phyloP scores from a whole-genome alignment of 2,113 vertebrate genomes.

The Desmodus rotundus region DNA sequence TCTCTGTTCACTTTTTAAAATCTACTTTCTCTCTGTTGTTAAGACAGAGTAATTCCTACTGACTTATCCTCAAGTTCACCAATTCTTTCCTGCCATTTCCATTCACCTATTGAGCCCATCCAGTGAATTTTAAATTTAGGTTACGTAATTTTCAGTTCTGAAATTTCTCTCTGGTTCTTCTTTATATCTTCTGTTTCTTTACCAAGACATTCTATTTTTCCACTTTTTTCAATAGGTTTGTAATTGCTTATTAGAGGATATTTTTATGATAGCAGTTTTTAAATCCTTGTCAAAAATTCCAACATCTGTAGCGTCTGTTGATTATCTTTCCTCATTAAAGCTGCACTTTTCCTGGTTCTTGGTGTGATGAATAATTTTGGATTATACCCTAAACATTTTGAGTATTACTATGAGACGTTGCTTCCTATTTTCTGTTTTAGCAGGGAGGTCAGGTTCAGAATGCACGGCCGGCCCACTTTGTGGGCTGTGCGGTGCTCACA shows the following conservation, averaged over 20 bases:
- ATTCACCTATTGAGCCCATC: not conserved
- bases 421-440: not conserved
- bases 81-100: not conserved
- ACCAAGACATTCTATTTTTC: not conserved
- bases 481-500: not conserved
- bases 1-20: not conserved
- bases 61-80: not conserved
- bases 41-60: not conserved
- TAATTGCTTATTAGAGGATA: not conserved
- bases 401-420: not conserved
- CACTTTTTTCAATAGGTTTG: not conserved
- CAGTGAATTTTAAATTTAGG: not conserved
- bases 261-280: not conserved
- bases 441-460: not conserved
- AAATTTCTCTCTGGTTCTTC: not conserved
- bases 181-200: not conserved
- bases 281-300: not conserved
- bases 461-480: not conserved
- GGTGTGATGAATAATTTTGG: not conserved
- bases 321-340: not conserved
- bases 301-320: not conserved
- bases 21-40: not conserved
- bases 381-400: not conserved
- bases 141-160: not conserved
- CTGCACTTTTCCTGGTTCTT: not conserved